These are phyloP conservation scores for Microtus ochrogaster DNA, from an alignment of 2,113 vertebrate species.

Conservation along the genomic window DNA sequence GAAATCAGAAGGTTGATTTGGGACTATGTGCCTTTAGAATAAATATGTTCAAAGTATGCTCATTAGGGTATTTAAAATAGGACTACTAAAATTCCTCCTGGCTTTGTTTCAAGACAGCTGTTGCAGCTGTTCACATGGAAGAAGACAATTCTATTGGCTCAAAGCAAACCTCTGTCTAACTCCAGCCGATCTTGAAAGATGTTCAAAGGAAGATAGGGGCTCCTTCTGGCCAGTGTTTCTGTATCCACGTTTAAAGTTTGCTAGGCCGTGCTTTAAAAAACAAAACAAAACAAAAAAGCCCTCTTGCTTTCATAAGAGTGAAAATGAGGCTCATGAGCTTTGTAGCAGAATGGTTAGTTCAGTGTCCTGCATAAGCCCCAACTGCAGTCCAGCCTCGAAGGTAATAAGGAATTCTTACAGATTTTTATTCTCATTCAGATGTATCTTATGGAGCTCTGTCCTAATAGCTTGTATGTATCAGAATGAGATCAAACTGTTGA, in stretches of 20 bases:
- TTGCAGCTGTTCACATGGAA: not conserved
- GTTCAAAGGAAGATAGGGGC: not conserved
- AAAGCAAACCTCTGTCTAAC: not conserved
- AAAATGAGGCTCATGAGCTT: not conserved
- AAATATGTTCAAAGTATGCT: not conserved
- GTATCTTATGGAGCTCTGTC: not conserved
- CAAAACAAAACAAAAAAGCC: not conserved
- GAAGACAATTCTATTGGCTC: not conserved
- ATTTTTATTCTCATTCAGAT: not conserved
- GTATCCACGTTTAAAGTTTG: not conserved
- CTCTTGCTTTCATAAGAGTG: not conserved
- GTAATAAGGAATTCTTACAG: not conserved
- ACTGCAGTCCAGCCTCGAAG: not conserved
- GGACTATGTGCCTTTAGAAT: not conserved
- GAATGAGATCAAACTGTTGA: not conserved
- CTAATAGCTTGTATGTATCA: not conserved
- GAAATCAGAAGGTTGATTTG: not conserved
- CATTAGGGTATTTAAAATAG: not conserved
- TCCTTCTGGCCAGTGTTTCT: not conserved
- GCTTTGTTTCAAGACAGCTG: not conserved
- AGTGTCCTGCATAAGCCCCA: not conserved
- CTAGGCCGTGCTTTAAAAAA: not conserved
- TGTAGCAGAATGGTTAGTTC: not conserved
- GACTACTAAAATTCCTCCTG: not conserved
- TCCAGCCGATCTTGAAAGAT: not conserved